Conservation (phyloP, 2,113 vertebrate species). For the Phycodurus eques region DNA sequence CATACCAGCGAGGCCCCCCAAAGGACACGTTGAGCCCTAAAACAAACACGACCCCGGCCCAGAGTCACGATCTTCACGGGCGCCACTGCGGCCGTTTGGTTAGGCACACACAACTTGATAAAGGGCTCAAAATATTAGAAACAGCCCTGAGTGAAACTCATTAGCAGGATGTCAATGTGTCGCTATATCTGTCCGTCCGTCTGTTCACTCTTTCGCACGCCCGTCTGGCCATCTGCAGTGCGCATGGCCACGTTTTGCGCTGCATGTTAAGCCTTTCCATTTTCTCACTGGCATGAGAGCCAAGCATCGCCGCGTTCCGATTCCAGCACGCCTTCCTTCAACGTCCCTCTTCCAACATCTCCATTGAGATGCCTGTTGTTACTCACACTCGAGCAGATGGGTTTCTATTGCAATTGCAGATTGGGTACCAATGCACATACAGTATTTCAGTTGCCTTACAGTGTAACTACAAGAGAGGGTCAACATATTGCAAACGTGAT, state of each 20-base stretch:
- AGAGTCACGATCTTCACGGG: background rate
- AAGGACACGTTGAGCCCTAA: slow-evolving; percentile 27
- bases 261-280: slow-evolving; percentile 12
- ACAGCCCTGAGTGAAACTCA: background rate
- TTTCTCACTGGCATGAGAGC: background rate
- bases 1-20: slow-evolving; percentile 38
- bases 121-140: background rate
- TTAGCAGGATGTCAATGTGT: slow-evolving; percentile 2
- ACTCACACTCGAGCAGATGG: slow-evolving; percentile 21
- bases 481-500: background rate
- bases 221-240: slow-evolving; percentile 1
- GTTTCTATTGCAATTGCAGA: slow-evolving; percentile 29
- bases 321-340: background rate
- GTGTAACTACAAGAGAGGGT: background rate
- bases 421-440: background rate
- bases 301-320: background rate
- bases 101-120: background rate
- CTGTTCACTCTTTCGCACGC: slow-evolving; percentile 28
- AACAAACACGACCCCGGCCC: slow-evolving; percentile 34
- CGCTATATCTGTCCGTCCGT: slow-evolving; percentile 21
- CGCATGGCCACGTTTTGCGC: slow-evolving; percentile 22
- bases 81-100: background rate
- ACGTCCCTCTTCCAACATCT: background rate
- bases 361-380: slow-evolving; percentile 20
- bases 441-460: background rate